Conservation (phyloP, 2,888 invertebrate species). For the Caenorhabditis wallacei region DNA sequence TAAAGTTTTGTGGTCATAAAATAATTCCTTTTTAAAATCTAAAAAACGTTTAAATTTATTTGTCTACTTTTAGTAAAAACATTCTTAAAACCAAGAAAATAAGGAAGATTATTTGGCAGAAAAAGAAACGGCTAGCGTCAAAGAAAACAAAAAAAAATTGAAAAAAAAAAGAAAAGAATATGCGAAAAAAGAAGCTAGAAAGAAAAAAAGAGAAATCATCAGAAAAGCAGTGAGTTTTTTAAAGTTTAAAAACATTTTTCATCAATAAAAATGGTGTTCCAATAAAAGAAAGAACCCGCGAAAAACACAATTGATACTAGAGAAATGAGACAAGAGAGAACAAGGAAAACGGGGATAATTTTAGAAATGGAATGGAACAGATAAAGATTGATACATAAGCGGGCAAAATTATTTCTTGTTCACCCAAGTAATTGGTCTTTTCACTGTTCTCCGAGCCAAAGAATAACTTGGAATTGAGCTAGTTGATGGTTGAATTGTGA, state of each 20-base stretch:
- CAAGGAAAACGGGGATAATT: not conserved
- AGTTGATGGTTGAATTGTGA: not conserved
- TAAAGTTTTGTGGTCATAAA: no score
- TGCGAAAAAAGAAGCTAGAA: no score
- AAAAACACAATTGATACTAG: constrained; percentile 4
- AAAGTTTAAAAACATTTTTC: not conserved
- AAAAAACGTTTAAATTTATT: no score
- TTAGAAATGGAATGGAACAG: not conserved
- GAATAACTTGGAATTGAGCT: not conserved
- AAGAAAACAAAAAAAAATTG: no score
- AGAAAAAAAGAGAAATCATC: not conserved
- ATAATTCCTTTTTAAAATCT: no score
- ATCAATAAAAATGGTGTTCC: not conserved
- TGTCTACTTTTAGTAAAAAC: no score
- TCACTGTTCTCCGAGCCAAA: constrained; percentile 19
- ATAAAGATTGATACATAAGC: not conserved
- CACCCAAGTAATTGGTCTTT: constrained; percentile 19
- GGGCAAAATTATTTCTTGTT: constrained; percentile 6
- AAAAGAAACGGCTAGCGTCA: no score
- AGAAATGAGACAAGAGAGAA: not conserved
- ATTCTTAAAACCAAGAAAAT: no score
- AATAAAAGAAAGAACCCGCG: not conserved
- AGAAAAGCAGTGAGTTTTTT: not conserved
- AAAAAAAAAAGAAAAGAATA: no score
- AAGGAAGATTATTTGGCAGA: no score